Evolutionary conservation across 1,140 invertebrate species (phyloP), one percentile per base, ranked within the genome.

Genomic region (Oscheius sp.): DNA sequence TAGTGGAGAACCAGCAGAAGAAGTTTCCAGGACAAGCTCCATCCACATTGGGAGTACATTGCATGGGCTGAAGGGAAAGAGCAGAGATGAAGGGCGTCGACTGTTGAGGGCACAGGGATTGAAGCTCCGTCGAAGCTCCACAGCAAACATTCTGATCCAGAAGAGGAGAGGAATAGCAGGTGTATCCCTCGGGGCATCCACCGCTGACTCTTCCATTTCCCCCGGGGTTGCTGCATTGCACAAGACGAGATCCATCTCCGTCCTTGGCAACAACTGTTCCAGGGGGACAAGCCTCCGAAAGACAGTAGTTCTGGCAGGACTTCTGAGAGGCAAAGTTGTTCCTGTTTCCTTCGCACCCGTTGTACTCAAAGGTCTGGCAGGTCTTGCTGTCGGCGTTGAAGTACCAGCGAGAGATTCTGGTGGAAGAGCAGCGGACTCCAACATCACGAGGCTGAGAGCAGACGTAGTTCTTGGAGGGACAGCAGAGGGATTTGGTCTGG

Each of bases 321-420:
- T 84, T 84, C 68, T 84, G 80, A 4, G 80, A 66, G 18, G 81
- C 82, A 67, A 83, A 83, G 67, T 84, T 83, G 67, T 83, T 83
- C 3, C 81, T 70, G 63, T 84, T 84, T n/a, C 80, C 81, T 68
- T 84, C 81, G 61, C 82, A 82, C 31, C 81, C 81, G 67, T 83
- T 83, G 76, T 83, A 83, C 65, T 82, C 82, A 59, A 84, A 83
- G 3, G 80, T 74, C 38, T 80, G 76, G 42, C 81, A 83, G 1
- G 74, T 84, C 66, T 83, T 84, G 4, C 80, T 79, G 62, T 83
- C 81, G 3, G 79, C 77, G 59, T 83, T 83, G 83, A 83, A 83
- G 69, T 73, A 84, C 66, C 74, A 83, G 52, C 81, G 80, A 4
- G 83, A 77, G 58, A 83, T 83, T 49, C 77, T 64, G 4, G 82